Conservation (phyloP, 2,113 vertebrate species). For the Prunella himalayana region DNA sequence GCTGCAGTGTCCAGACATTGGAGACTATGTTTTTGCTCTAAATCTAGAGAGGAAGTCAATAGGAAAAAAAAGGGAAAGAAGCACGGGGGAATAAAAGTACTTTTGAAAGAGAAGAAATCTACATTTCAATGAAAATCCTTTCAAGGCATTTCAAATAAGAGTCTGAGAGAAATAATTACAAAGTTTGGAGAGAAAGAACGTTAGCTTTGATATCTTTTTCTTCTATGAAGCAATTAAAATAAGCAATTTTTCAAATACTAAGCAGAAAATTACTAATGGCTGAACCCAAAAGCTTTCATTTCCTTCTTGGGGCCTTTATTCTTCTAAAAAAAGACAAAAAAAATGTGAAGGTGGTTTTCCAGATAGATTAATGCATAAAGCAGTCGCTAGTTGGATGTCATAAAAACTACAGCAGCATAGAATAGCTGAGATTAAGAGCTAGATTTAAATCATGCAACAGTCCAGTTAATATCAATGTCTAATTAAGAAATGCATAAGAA, state of each 20-base stretch:
- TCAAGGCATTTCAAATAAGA: slow-evolving; percentile 70
- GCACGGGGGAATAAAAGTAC: slow-evolving; percentile 34
- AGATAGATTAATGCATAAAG: slow-evolving; percentile 65
- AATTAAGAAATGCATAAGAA: slow-evolving; percentile 73
- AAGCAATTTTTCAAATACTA: slow-evolving; percentile 70
- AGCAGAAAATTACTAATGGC: slow-evolving; percentile 69
- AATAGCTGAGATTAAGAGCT: slow-evolving; percentile 67
- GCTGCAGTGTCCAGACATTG: slow-evolving; percentile 17
- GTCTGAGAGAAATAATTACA: slow-evolving; percentile 71
- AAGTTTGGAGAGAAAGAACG: slow-evolving; percentile 68
- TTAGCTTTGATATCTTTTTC: slow-evolving; percentile 74
- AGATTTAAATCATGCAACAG: slow-evolving; percentile 63
- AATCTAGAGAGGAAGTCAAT: slow-evolving; percentile 30
- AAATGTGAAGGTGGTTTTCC: slow-evolving; percentile 66
- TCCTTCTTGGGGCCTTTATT: slow-evolving; percentile 64
- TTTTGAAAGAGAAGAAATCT: slow-evolving; percentile 65
- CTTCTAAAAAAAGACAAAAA: slow-evolving; percentile 62
- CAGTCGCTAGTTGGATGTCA: slow-evolving; percentile 57
- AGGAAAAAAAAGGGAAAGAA: background rate
- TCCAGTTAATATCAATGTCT: slow-evolving; percentile 65
- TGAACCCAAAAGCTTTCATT: slow-evolving; percentile 69
- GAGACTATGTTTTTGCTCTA: slow-evolving; percentile 6
- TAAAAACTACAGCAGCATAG: slow-evolving; percentile 66
- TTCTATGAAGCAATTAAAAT: slow-evolving; percentile 71
- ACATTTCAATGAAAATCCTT: slow-evolving; percentile 68